phyloP scores from a whole-genome alignment of 2,888 invertebrate species.

The Nemotelus nigrinus region DNA sequence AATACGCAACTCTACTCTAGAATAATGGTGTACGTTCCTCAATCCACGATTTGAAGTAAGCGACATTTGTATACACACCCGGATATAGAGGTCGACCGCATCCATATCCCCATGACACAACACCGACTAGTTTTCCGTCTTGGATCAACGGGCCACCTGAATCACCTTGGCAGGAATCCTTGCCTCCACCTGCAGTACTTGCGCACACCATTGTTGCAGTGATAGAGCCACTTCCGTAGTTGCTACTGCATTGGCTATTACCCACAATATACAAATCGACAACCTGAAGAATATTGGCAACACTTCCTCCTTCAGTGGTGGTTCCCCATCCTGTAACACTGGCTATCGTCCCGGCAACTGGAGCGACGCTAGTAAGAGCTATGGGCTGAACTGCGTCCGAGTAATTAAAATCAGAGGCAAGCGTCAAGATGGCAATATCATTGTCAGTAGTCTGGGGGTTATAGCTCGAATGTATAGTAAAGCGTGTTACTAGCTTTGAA shows the following conservation, averaged over 20 bases:
- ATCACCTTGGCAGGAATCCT: conserved; percentile 52
- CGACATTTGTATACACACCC: conserved; percentile 27
- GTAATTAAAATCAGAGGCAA: conserved; percentile 67
- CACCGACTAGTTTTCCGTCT: conserved; percentile 24
- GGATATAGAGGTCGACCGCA: conserved; percentile 26
- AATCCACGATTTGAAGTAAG: conserved; percentile 7
- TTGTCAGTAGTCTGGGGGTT: conserved; percentile 66
- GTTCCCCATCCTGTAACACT: conserved; percentile 60
- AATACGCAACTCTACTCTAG: too few relatives aligned
- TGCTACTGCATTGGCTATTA: conserved; percentile 53
- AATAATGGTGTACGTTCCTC: neutral
- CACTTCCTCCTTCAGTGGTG: conserved; percentile 50
- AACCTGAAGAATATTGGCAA: conserved; percentile 55
- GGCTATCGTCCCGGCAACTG: conserved; percentile 54
- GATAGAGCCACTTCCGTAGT: conserved; percentile 55
- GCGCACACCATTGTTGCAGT: conserved; percentile 60
- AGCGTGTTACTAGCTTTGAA: conserved; percentile 65
- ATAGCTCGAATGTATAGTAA: conserved; percentile 69
- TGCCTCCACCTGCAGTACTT: conserved; percentile 56
- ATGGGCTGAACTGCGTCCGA: conserved; percentile 69
- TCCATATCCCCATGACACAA: conserved; percentile 35
- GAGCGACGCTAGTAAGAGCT: conserved; percentile 68
- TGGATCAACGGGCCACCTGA: conserved; percentile 34
- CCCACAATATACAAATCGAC: conserved; percentile 56
- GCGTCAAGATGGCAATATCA: conserved; percentile 70